Evolutionary conservation across 2,113 vertebrate genomes (phyloP).

Genomic region (Myotis brandtii): DNA sequence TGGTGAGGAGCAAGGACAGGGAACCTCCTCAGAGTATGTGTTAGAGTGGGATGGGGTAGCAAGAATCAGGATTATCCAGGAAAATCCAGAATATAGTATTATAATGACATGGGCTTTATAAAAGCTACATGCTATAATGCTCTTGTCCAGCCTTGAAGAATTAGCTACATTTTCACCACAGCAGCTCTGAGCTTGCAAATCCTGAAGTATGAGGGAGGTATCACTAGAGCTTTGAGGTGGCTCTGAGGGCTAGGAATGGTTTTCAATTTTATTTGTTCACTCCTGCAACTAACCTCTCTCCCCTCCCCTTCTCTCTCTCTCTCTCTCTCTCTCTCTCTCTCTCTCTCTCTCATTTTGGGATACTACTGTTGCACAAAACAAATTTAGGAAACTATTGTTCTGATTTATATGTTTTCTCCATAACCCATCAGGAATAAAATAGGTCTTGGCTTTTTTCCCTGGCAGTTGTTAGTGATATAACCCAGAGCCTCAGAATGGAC

Average conservation of each 20-base stretch:
- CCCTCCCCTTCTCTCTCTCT: not conserved
- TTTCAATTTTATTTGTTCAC: slow-evolving; percentile 48
- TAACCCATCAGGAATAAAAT: slow-evolving; percentile 50
- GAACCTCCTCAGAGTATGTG: not conserved
- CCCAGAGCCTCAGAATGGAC: not conserved
- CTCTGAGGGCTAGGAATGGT: slow-evolving; percentile 8
- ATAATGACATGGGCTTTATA: not conserved
- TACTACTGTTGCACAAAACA: not conserved
- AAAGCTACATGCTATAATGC: not conserved
- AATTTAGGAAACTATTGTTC: slow-evolving; percentile 12
- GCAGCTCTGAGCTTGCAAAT: not conserved
- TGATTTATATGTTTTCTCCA: not conserved
- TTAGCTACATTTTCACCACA: slow-evolving; percentile 21
- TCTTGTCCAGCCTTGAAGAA: slow-evolving; percentile 23
- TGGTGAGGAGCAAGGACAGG: not conserved
- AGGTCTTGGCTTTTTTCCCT: slow-evolving; percentile 3
- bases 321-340: too few species aligned
- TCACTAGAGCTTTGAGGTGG: not conserved
- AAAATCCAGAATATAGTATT: slow-evolving; percentile 41
- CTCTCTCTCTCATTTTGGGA: not conserved
- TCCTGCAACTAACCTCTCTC: not conserved
- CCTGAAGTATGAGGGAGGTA: not conserved
- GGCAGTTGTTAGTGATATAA: slow-evolving; percentile 34
- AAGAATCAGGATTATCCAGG: not conserved
- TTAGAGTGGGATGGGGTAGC: not conserved